Conservation (phyloP, 2,888 invertebrate genomes). For the Spilarctia lutea region DNA sequence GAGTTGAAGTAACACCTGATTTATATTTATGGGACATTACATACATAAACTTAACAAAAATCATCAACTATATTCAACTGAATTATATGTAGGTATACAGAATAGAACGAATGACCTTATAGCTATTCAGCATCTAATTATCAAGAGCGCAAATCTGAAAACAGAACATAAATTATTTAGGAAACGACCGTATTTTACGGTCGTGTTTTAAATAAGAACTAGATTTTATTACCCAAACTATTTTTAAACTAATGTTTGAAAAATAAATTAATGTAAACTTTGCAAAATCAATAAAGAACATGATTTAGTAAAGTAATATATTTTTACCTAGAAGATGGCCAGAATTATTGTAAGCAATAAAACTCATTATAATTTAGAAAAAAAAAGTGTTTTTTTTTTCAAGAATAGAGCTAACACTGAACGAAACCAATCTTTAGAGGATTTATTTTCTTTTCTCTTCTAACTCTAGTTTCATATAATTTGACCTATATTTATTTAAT, state of each 20-base stretch:
- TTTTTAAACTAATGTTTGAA: background rate
- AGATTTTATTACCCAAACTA: background rate
- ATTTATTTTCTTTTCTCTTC: too few species aligned
- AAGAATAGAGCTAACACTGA: too few species aligned
- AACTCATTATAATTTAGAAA: background rate
- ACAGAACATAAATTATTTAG: conserved; percentile 28
- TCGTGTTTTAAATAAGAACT: conserved; percentile 23
- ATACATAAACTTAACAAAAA: background rate
- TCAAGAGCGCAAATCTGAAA: conserved; percentile 28
- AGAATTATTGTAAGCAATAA: background rate
- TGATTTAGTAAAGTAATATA: background rate
- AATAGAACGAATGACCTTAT: conserved; percentile 9
- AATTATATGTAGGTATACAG: conserved; percentile 42
- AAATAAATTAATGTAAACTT: background rate
- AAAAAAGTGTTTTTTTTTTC: background rate
- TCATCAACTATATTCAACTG: background rate
- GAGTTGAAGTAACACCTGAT: too few species aligned
- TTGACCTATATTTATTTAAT: too few species aligned
- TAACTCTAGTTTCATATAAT: too few species aligned
- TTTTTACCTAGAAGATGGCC: background rate
- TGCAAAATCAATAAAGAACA: background rate
- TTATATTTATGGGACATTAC: too few species aligned
- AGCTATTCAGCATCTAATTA: conserved; percentile 62
- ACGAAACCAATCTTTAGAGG: too few species aligned
- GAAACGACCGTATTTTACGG: conserved; percentile 6